These are phyloP conservation scores for Phrynocephalus versicolor DNA, from an alignment of 2,113 vertebrate genomes.

Conservation along the genomic window DNA sequence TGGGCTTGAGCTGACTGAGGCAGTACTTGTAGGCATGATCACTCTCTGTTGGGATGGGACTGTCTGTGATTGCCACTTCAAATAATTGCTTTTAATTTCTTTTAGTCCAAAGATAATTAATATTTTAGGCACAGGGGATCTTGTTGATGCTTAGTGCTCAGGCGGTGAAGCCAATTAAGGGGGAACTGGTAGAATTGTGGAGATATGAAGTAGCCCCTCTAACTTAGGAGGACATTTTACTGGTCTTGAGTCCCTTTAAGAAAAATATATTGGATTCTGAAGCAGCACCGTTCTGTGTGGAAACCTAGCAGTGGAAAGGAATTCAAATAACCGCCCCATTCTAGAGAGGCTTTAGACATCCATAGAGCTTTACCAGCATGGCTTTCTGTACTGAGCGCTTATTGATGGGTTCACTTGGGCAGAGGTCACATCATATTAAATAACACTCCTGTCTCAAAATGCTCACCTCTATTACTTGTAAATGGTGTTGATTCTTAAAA, in stretches of 20 bases:
- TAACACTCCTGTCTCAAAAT: background rate
- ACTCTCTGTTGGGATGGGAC: slow-evolving; percentile 3
- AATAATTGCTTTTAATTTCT: slow-evolving; percentile 42
- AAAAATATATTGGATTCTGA: slow-evolving; percentile 27
- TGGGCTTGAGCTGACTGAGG: background rate
- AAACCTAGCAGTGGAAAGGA: background rate
- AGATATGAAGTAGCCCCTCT: background rate
- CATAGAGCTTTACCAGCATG: background rate
- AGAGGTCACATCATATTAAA: background rate
- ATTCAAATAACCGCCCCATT: background rate
- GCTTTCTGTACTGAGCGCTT: background rate
- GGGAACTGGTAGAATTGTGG: background rate
- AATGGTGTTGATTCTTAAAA: background rate
- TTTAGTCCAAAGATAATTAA: slow-evolving; percentile 37
- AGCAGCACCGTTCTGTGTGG: slow-evolving; percentile 21
- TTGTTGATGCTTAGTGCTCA: background rate
- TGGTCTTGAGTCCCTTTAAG: slow-evolving; percentile 6
- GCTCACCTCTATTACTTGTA: background rate
- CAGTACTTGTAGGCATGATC: background rate
- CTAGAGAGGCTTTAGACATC: background rate
- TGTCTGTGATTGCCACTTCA: slow-evolving; percentile 48
- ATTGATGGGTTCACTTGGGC: background rate
- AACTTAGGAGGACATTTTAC: slow-evolving; percentile 29
- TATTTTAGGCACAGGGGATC: slow-evolving; percentile 38
- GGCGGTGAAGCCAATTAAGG: background rate